phyloP scores from a whole-genome alignment of 2,888 invertebrate species.

The Zhuqinia jingwanae region DNA sequence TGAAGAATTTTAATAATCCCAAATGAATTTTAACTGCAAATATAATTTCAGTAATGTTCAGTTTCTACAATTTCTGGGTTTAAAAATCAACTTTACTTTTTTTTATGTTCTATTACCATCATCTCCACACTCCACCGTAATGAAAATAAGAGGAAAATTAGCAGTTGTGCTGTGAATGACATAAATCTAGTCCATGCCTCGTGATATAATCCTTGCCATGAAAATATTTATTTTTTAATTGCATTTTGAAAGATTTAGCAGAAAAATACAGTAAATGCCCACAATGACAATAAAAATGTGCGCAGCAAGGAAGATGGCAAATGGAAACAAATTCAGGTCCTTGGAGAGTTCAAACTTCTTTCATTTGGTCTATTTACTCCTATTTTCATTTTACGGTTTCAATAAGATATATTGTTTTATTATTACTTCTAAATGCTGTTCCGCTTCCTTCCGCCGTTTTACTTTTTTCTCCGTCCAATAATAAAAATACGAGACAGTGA shows the following conservation, averaged over 20 bases:
- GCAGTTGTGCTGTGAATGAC: too few species aligned
- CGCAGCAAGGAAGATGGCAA: background rate
- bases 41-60: too few species aligned
- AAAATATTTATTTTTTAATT: too few species aligned
- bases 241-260: background rate
- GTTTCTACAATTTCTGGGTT: too few species aligned
- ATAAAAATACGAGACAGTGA: background rate
- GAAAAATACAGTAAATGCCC: background rate
- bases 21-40: too few species aligned
- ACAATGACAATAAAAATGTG: background rate
- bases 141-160: too few species aligned
- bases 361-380: background rate
- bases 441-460: slow-evolving; percentile 24
- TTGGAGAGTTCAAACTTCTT: background rate
- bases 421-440: slow-evolving; percentile 16
- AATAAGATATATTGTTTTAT: slow-evolving; percentile 33
- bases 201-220: too few species aligned
- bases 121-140: too few species aligned
- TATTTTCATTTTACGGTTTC: slow-evolving; percentile 44
- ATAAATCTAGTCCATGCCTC: too few species aligned
- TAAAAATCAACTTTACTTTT: too few species aligned
- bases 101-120: too few species aligned
- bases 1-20: too few species aligned
- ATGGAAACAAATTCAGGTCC: background rate
- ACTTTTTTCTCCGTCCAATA: background rate